A percentile compares a stretch with the other conserved stretches of the same genome.
These are phyloP conservation scores for Amphimedon queenslandica DNA, from an alignment of 37 sponge, comb jelly and placozoan species.

Conservation along the genomic window DNA sequence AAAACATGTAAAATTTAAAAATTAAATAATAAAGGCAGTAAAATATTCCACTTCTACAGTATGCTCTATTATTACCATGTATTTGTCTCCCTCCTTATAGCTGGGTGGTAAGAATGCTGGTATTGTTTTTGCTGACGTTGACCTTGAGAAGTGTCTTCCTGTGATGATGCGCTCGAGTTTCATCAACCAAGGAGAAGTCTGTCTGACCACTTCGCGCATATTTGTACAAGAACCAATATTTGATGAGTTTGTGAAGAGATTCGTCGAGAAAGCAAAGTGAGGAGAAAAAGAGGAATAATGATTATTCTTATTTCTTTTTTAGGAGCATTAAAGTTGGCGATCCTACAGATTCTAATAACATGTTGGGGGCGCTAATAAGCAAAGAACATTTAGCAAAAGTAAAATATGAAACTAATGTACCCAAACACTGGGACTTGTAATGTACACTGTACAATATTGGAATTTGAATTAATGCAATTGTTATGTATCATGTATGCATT, in stretches of 20 bases:
- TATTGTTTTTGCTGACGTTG: conserved; percentile 74
- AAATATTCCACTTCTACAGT: no score
- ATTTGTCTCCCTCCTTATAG: conserved; percentile 24
- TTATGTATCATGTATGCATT: background rate
- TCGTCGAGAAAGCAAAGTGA: conserved; percentile 73
- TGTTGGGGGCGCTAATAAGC: conserved; percentile 85
- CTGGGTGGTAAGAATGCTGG: conserved; percentile 93
- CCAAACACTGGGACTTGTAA: no score
- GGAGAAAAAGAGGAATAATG: no score
- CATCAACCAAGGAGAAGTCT: conserved; percentile 90
- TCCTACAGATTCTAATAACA: conserved; percentile 58
- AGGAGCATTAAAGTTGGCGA: conserved; percentile 78
- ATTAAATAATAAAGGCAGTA: no score
- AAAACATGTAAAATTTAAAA: no score
- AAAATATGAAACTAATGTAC: no score
- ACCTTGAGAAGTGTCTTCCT: conserved; percentile 82
- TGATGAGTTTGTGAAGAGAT: conserved; percentile 59
- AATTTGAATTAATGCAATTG: no score
- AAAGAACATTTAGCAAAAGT: conserved; percentile 87
- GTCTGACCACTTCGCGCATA: conserved; percentile 85
- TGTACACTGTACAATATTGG: no score
- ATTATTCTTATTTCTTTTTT: no score
- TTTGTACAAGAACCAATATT: conserved; percentile 80
- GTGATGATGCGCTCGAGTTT: conserved; percentile 74
- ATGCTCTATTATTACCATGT: background rate